Base-by-base conservation (phyloP, 2,797 vertebrate genomes). In the Enoplosus armatus region DNA sequence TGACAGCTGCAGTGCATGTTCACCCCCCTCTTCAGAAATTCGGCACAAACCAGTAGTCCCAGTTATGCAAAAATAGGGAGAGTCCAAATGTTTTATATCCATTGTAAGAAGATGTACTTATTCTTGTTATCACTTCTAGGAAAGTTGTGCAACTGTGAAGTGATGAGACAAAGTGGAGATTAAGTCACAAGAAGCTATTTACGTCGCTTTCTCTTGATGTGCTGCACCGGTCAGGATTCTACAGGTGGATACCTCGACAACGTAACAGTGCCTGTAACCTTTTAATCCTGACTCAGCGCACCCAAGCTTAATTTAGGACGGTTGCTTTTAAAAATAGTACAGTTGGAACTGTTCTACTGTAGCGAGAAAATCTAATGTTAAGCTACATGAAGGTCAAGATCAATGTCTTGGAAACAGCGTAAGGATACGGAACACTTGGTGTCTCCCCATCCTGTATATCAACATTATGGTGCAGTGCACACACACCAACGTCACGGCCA, bases 271-370 rank as follows among this genome's bases (percentile, higher is more conserved):
- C 61, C 33, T 48, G 31, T 80, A 67, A 85, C 69, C 83, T 75
- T 81, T 85, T 92, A 91, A 91, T 93, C 90, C 86, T 12, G 15
- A 75, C 72, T 60, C 72, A 56, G 79, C 24, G 3, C 73, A 37
- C 35, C 45, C 8, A 20, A 22, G 84, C 77, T 90, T 82, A 66
- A 87, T 80, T 89, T 89, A 89, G 85, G 60, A 20, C 0, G 26
- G 20, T 24, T 43, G 73, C 33, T 75, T 85, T 83, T 71, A 87
- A 92, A n/a, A 89, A 81, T 78, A 73, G 89, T 22, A 56, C 67
- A 33, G 41, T 18, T 68, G 41, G 62, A 68, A 61, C 60, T 27
- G 53, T 58, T 81, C 51, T 41, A n/a, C 77, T 61, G 72, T 15
- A 27, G 60, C 5, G 9, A 69, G 79, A 3, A 24, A 82, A 78